These are phyloP conservation scores for Hylia prasina DNA, from an alignment of 2,113 vertebrate species.

Conservation along the genomic window DNA sequence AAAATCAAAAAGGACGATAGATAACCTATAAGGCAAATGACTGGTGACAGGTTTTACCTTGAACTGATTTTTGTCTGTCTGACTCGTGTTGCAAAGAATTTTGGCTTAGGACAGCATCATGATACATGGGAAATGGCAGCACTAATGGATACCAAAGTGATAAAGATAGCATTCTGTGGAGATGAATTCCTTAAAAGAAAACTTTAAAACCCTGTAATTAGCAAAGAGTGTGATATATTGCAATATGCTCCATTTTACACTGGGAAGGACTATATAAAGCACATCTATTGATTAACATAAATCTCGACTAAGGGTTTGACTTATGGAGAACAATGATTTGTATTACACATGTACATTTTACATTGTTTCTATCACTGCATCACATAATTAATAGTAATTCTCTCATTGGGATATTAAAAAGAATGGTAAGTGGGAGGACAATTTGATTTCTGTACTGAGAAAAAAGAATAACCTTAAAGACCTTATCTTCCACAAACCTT, in stretches of 20 bases:
- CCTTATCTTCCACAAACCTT: not conserved
- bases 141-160: not conserved
- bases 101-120: not conserved
- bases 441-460: not conserved
- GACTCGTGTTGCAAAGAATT: not conserved
- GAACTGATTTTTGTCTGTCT: not conserved
- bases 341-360: not conserved
- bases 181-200: not conserved
- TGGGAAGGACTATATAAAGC: not conserved
- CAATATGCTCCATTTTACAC: not conserved
- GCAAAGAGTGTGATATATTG: not conserved
- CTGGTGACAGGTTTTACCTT: not conserved
- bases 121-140: not conserved
- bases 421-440: not conserved
- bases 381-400: not conserved
- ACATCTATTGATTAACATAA: constrained; percentile 40
- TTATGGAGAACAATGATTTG: constrained; percentile 2
- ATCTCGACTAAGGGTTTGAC: not conserved
- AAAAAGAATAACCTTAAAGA: not conserved
- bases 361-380: not conserved
- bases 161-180: not conserved
- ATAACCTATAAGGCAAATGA: not conserved
- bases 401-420: not conserved
- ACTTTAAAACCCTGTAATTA: constrained; percentile 19
- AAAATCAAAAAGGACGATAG: not conserved